phyloP scores from a whole-genome alignment of 2,797 vertebrate species.

The Propithecus perrieri region DNA sequence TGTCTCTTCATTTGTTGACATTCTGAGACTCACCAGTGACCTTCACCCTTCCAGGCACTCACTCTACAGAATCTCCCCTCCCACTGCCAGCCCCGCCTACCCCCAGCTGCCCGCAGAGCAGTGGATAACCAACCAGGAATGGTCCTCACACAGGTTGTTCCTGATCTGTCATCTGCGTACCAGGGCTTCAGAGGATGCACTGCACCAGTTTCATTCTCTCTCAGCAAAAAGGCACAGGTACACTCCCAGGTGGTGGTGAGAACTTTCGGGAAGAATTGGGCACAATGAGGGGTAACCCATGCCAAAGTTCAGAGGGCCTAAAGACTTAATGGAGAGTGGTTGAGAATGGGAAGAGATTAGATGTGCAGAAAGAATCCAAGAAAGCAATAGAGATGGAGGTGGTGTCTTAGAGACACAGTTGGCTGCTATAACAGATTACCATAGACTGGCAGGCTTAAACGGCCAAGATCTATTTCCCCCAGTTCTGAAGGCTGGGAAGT shows the following conservation, averaged over 20 bases:
- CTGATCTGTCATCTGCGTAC: neutral
- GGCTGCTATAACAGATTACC: neutral
- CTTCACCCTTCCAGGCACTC: neutral
- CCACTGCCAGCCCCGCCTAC: rapidly evolving
- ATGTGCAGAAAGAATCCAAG: neutral
- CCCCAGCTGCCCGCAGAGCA: neutral
- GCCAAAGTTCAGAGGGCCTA: neutral
- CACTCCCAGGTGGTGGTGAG: neutral
- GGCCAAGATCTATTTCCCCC: neutral
- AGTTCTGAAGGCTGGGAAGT: neutral
- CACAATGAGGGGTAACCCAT: neutral
- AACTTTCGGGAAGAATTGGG: neutral
- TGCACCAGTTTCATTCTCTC: neutral
- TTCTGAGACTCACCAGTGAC: neutral
- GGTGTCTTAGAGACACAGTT: no score
- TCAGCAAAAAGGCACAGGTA: neutral
- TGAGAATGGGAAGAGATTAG: neutral
- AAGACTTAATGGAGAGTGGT: neutral
- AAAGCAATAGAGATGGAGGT: neutral
- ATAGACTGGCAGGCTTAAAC: neutral
- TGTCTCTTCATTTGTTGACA: neutral
- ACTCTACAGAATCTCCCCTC: neutral
- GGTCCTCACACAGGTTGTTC: neutral
- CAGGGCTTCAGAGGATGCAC: neutral
- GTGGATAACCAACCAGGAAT: rapidly evolving